Evolutionary conservation across 2,797 vertebrate genomes (phyloP), one percentile per base, ranked within the genome.

Genomic region (Oreonectes daqikongensis): DNA sequence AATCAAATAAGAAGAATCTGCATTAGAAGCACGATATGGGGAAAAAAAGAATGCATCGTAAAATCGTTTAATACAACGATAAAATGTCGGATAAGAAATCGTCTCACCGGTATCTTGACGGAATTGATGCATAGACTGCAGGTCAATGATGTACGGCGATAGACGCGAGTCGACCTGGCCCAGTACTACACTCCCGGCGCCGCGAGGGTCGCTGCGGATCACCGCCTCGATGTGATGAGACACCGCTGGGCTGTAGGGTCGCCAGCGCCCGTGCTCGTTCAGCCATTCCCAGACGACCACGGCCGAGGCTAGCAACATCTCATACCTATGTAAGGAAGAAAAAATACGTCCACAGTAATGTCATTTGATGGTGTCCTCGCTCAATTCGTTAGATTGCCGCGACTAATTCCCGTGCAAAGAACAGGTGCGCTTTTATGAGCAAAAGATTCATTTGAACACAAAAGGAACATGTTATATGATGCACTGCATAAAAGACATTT

Each of bases 241-340:
- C 86, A 97, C 96, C 61, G 94, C 95, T 78, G 96, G 94, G 92
- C 96, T 96, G 94, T 98, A 97, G 88, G 96, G 96, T 89, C 95
- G 92, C 96, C 96, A 97, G 88, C 96, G 95, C 86, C 95, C 95
- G 93, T 97, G 96, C 88, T 97, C 96, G 94, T 97, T 98, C 90
- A 98, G 95, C 96, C 96, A 98, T 95, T 98, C 96, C 96, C 96
- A 98, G 83, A 98, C 96, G 89, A 97, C 95, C 77, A 96, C 95
- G 63, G 95, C 95, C 84, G 95, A 96, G 70, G 95, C 95, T 92
- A 97, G 90, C 92, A 97, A 93, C 96, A 96, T 96, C 89, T 92
- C 92, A 83, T 83, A 72, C 90, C 90, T 92, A 84, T 84, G 84
- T 90, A 83, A 81, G 78, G 87, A 10, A 82, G 85, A 81, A 70